Evolutionary conservation across 2,888 invertebrate genomes (phyloP), one percentile per base, ranked within the genome.

Genomic region (Tupiocoris notatus): DNA sequence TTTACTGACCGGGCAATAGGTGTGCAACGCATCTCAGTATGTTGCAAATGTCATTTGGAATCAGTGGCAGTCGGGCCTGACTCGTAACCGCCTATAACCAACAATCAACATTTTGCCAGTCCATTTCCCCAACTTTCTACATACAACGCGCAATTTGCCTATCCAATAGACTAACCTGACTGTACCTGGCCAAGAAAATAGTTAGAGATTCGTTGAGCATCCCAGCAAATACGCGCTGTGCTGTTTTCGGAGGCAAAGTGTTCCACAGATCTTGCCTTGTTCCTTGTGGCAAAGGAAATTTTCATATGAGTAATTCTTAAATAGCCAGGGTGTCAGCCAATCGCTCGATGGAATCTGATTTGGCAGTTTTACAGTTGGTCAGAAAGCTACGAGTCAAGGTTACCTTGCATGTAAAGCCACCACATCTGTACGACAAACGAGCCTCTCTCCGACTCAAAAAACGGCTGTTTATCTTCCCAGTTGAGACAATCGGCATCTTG

Each of bases 171-270:
- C 67, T 67, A 84, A 91, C 92, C 86, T 93, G 92, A 57, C 91
- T 90, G 83, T 93, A 94, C 79, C 94, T 88, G 1, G 92, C 90
- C 1, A 92, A 90, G 58, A 94, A 84, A 81, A 94, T 92, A 0
- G 92, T 91, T 7, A 94, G 85, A 0, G 93, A 93, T 84, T 94
- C 94, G 81, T 94, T 94, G 0, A 94, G 85, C 90, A 94, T 93
- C 1, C 93, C 94, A 1, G 92, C 89, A 81, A 93, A 92, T 68
- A 94, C 91, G 80, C 93, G 87, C 82, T 93, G 93, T 0, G 94
- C 93, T 90, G 93, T 93, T 83, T 92, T 90, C 0, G 94, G 94
- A 0, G 94, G 93, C n/a, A 94, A 92, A 0, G 92, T 92, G 81
- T 90, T 91, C 94, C 94, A 94, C 57, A 94, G 85, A 84, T 94